Base-by-base conservation (phyloP, 2,113 vertebrate species). In the Fulmarus glacialis region DNA sequence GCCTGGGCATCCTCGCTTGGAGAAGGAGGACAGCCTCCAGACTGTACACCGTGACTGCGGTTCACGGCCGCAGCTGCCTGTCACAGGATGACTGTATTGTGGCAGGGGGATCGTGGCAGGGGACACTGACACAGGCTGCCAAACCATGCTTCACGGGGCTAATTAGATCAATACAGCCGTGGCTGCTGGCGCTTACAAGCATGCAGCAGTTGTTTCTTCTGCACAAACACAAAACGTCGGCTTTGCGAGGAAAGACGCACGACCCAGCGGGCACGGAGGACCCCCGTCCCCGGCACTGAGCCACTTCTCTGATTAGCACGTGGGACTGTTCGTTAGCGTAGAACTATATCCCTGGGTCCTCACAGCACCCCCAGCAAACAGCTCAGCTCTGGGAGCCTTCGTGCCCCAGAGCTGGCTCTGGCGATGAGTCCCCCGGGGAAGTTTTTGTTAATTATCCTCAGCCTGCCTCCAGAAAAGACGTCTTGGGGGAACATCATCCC, bases 41-140 rank as follows among this genome's bases (percentile, higher is more conserved):
- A 20, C 36, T 11, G 0, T 15, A 29, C 23, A 15, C 19, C 4
- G 2, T n/a, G 53, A 26, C 42, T 3, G 7, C 1, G 1, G n/a
- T 19, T 26, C 42, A 40, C 4, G 2, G 58, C 34, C 30, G 0
- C 52, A 67, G 75, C 36, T 43, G 67, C 50, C 74, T 36, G 62
- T 8, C 68, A 15, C 20, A 16, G 73, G 21, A 38, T 9, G 15
- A 1, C 36, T 26, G 42, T 40, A 4, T 32, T 14, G 0, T 11
- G 34, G 23, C 6, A 3, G 70, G 68, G 48, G 64, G n/a, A n/a
- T 32, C 16, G 0, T 11, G 34, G 23, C 6, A 3, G 70, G 68
- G 48, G 64, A 79, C 64, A 26, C 64, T 5, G 42, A 4, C 43
- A 36, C 42, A n/a, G 59, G 27, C n/a, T 64, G 84, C 74, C 80